phyloP scores from a whole-genome alignment of 2,797 vertebrate genomes.

The Chelonia mydas region DNA sequence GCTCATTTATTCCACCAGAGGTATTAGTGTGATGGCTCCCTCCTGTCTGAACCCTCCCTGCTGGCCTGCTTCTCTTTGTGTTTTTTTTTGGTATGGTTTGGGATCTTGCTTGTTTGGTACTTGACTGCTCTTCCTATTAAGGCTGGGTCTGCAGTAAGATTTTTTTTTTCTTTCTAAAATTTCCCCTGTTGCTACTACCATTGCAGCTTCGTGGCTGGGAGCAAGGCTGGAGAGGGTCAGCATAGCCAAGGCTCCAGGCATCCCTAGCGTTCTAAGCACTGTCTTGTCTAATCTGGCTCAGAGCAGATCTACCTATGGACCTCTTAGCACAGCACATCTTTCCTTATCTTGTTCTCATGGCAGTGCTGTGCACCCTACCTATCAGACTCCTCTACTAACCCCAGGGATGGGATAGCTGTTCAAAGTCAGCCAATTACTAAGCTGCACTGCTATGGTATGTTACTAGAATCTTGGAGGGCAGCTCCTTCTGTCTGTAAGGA shows the following conservation, averaged over 20 bases:
- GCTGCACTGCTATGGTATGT: background rate
- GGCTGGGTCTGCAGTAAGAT: background rate
- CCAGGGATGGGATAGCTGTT: background rate
- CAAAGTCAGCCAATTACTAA: background rate
- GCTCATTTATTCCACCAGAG: background rate
- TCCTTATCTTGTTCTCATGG: background rate
- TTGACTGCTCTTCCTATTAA: background rate
- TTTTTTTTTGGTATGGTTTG: background rate
- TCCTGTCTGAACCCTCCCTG: background rate
- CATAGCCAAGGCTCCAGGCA: rapidly evolving
- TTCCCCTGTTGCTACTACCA: background rate
- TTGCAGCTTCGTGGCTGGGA: background rate
- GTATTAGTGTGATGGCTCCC: background rate
- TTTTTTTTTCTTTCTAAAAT: background rate
- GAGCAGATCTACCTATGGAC: background rate
- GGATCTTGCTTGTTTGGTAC: background rate
- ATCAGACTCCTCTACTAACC: background rate
- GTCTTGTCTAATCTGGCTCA: background rate
- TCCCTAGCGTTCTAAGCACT: rapidly evolving
- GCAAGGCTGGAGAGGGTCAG: background rate
- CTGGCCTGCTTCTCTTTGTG: background rate
- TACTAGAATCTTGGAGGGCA: background rate
- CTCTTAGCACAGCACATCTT: background rate
- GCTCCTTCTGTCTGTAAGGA: too few relatives aligned
- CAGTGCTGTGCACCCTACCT: background rate